Percentiles rank a stretch among this genome's conserved stretches.
These are phyloP conservation scores for Tragelaphus buxtoni DNA, from an alignment of 2,113 vertebrate species.

Conservation along the genomic window DNA sequence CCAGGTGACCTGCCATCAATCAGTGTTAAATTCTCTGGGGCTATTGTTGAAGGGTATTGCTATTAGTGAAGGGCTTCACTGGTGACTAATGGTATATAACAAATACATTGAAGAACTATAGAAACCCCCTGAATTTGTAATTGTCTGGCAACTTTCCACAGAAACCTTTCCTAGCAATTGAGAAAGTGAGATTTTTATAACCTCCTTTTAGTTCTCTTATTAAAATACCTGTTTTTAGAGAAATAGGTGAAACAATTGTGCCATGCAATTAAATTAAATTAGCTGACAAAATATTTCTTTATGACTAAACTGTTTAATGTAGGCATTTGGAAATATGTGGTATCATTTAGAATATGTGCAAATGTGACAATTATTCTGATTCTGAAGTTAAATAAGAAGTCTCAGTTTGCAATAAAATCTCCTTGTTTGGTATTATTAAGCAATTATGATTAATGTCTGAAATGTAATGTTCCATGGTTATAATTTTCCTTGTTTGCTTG, in stretches of 20 bases:
- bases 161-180: conserved; percentile 78
- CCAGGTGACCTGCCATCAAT: conserved; percentile 89
- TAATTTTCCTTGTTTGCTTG: conserved; percentile 72
- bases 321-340: conserved; percentile 48
- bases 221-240: conserved; percentile 68
- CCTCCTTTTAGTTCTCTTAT: conserved; percentile 65
- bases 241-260: conserved; percentile 72
- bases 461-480: conserved; percentile 72
- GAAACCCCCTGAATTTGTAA: conserved; percentile 82
- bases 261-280: conserved; percentile 74
- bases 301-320: conserved; percentile 70
- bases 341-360: conserved; percentile 56
- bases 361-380: conserved; percentile 71
- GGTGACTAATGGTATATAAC: conserved; percentile 88
- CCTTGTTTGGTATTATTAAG: conserved; percentile 71
- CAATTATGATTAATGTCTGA: conserved; percentile 80
- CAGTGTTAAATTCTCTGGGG: conserved; percentile 87
- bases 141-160: conserved; percentile 82
- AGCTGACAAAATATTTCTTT: conserved; percentile 76
- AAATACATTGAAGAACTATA: conserved; percentile 84
- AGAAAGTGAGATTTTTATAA: conserved; percentile 80
- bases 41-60: conserved; percentile 85
- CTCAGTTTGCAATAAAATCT: conserved; percentile 67
- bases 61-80: conserved; percentile 85
- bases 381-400: conserved; percentile 68